Conservation (phyloP, 2,113 vertebrate species). For the Arenaria interpres region DNA sequence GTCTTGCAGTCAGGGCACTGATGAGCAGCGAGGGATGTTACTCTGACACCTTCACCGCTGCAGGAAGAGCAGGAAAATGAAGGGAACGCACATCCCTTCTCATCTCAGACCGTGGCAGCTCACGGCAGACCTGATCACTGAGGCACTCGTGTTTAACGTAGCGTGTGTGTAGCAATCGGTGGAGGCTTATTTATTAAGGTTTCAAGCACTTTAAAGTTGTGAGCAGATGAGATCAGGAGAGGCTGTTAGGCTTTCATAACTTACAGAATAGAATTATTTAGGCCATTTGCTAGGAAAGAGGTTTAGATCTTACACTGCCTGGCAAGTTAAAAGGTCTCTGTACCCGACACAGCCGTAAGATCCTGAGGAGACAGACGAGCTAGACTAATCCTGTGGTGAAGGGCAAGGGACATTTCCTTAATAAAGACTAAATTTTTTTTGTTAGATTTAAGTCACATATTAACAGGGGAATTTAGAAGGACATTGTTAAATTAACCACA, state of each 20-base stretch:
- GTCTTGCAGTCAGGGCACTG: not conserved
- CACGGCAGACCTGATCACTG: not conserved
- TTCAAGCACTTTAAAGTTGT: not conserved
- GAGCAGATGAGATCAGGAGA: not conserved
- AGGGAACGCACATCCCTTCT: fast-evolving
- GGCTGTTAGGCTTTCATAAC: not conserved
- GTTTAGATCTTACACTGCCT: not conserved
- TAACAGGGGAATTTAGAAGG: not conserved
- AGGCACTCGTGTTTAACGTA: not conserved
- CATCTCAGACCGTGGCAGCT: not conserved
- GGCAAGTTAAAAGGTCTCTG: constrained; percentile 10
- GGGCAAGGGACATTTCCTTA: not conserved
- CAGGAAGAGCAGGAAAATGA: not conserved
- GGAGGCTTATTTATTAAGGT: not conserved
- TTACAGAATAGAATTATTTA: not conserved
- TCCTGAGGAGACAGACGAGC: not conserved
- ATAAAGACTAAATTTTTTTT: not conserved
- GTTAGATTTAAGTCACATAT: not conserved
- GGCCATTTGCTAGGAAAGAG: not conserved
- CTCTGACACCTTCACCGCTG: not conserved
- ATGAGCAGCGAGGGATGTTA: not conserved
- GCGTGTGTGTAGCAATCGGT: not conserved
- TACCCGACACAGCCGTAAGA: not conserved
- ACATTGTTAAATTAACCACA: not conserved
- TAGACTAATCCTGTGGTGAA: not conserved